Evolutionary conservation across 2,888 invertebrate genomes (phyloP).

Genomic region (Escarpia spicata): DNA sequence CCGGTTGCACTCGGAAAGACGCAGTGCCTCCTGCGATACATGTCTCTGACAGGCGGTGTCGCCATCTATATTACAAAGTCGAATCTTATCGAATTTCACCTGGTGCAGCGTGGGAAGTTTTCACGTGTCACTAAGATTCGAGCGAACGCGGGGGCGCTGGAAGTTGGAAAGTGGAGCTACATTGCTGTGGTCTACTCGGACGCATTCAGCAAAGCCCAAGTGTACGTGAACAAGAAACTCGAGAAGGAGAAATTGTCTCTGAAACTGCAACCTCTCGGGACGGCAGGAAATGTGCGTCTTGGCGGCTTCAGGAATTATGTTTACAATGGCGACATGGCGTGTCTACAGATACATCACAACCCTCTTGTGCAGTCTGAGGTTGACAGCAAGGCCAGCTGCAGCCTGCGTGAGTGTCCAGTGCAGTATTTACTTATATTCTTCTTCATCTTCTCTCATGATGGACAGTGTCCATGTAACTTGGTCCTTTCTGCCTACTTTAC

Average conservation of each 20-base stretch:
- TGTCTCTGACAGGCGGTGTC: not conserved
- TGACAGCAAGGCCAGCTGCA: not conserved
- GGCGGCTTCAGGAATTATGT: not conserved
- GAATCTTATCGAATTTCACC: not conserved
- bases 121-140: not conserved
- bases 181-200: not conserved
- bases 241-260: not conserved
- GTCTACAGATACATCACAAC: not conserved
- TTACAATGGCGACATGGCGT: not conserved
- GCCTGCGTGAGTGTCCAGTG: not conserved
- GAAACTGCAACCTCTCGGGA: not conserved
- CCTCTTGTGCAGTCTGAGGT: not conserved
- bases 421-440: not conserved
- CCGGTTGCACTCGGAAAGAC: not conserved
- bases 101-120: not conserved
- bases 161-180: not conserved
- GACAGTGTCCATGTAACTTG: too few relatives aligned
- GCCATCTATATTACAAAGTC: not conserved
- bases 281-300: not conserved
- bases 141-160: not conserved
- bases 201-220: not conserved
- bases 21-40: slow-evolving; percentile 3
- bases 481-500: too few relatives aligned
- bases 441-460: too few relatives aligned
- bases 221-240: not conserved